Base-by-base conservation (phyloP, 2,888 invertebrate species). In the Odontocerum albicorne region DNA sequence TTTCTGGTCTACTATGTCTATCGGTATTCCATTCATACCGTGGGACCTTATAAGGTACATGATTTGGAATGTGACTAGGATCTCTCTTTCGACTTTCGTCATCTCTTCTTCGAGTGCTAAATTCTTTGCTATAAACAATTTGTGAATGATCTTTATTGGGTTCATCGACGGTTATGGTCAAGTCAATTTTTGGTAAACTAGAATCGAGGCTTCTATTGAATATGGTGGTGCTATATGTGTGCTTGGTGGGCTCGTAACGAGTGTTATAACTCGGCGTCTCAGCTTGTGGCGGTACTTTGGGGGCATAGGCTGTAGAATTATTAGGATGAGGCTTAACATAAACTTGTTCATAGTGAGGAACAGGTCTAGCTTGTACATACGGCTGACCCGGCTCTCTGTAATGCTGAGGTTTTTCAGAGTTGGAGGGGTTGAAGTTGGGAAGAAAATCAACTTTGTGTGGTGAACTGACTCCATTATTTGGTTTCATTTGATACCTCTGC, bases 371-470 rank as follows among this genome's bases (percentile, higher is more conserved):
- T 69, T 66, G 73, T 13, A 19, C 8, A 43, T 60, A 57, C 8
- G 46, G 27, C 36, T 45, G 47, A 32, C 40, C 39, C 8, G 53
- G n/a, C 19, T 60, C 60, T 31, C 54, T 49, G 32, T 57, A 60
- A 3, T 35, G 45, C n/a, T 31, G 31, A 7, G 43, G 4, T 17
- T 54, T 69, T 46, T 76, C 76, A 54, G 74, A 68, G 54, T 75
- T 75, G 63, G 75, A 77, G 39, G 79, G 76, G 63, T 74, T 76
- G 63, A 90, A 90, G 67, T 90, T 86, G 1, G 90, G 90, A 31
- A 84, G 81, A 66, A 91, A 90, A 68, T 91, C 88, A 8, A 90
- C 86, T 72, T 89, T 87, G 7, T 89, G 88, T n/a, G n/a, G n/a
- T 16, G 87, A 82, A 45, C 76, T 73, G 4, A 19, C 44, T 2